Evolutionary conservation across 2,113 vertebrate species (phyloP).

Genomic region (Hydrolagus affinis): DNA sequence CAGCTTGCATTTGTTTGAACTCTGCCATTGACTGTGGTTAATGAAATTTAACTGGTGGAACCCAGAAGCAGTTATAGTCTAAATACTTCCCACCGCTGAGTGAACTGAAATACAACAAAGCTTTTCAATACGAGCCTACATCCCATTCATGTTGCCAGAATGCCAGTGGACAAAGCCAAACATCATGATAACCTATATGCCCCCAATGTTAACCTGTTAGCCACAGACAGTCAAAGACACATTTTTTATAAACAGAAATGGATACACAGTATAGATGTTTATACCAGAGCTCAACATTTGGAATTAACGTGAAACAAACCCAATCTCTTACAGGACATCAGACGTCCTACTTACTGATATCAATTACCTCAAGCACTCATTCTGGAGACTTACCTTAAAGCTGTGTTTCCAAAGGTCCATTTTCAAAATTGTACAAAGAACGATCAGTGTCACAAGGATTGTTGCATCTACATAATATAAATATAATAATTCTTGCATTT

Average conservation of each 20-base stretch:
- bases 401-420: too few species aligned
- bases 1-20: not conserved
- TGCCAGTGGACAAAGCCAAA: not conserved
- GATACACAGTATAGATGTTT: not conserved
- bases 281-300: not conserved
- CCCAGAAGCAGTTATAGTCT: not conserved
- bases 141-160: not conserved
- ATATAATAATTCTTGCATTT: too few species aligned
- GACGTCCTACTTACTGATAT: too few species aligned
- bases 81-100: not conserved
- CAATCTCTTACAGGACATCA: too few species aligned
- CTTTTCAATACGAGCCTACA: not conserved
- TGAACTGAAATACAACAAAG: conserved; percentile 1
- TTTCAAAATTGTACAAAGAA: too few species aligned
- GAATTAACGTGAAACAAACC: not conserved
- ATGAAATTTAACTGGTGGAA: not conserved
- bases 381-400: too few species aligned
- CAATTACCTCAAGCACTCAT: too few species aligned
- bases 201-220: not conserved
- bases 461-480: too few species aligned
- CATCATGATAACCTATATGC: too few species aligned
- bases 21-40: not conserved
- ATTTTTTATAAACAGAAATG: not conserved
- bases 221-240: not conserved
- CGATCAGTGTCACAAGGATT: too few species aligned